These are phyloP conservation scores for Oncorhynchus tshawytscha DNA, from an alignment of 2,113 vertebrate genomes.

Conservation along the genomic window DNA sequence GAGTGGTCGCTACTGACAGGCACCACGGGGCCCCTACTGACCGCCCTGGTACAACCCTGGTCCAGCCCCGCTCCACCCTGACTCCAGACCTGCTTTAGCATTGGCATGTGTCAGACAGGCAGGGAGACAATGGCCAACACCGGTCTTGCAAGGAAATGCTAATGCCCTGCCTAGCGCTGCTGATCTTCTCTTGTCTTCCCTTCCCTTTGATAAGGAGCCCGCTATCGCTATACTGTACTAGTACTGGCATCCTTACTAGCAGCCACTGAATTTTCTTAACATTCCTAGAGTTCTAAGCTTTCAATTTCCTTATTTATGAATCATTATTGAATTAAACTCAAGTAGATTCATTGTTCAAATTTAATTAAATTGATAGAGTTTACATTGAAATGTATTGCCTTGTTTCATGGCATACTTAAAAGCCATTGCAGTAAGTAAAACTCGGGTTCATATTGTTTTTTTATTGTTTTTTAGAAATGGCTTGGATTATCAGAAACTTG, in stretches of 20 bases:
- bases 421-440: too few relatives aligned
- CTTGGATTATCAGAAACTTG: neutral
- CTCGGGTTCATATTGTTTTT: neutral
- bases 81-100: slow-evolving; percentile 30
- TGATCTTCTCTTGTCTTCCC: slow-evolving; percentile 25
- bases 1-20: slow-evolving; percentile 82
- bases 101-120: slow-evolving; percentile 63
- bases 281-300: neutral
- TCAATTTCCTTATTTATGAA: slow-evolving; percentile 12
- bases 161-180: slow-evolving; percentile 35
- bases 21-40: slow-evolving; percentile 65
- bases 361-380: neutral
- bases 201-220: slow-evolving; percentile 46
- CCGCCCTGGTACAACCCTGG: slow-evolving; percentile 51
- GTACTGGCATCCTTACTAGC: slow-evolving; percentile 13
- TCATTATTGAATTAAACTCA: neutral
- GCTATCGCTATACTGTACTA: slow-evolving; percentile 18
- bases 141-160: slow-evolving; percentile 59
- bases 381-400: too few relatives aligned
- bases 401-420: too few relatives aligned
- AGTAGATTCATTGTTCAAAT: neutral
- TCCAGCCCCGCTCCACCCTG: neutral
- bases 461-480: neutral
- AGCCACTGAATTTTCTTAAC: slow-evolving; percentile 17
- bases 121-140: slow-evolving; percentile 50